Base-by-base conservation (phyloP, 2,888 invertebrate genomes). In the Catonia carolina region DNA sequence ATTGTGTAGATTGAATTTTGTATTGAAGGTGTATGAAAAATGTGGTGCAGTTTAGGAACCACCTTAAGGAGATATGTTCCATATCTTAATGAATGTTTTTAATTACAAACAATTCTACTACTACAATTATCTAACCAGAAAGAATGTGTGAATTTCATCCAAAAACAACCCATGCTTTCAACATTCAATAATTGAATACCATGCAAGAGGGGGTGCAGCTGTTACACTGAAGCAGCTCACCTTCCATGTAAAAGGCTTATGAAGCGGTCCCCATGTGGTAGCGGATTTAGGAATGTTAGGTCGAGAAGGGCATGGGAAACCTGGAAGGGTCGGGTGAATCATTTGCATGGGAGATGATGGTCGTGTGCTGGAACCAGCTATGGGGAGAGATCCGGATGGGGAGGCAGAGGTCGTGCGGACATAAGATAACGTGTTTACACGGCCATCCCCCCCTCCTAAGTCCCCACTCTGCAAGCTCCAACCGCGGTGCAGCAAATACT, bases 231-330 rank as follows among this genome's bases (percentile, higher is more conserved):
- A 37, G 17, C 37, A 70, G 72, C 77, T 78, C 77, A 79, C 79
- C 79, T 80, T 80, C 79, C 78, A 79, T 71, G 77, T 77, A 73
- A 79, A 76, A 73, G 79, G 78, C 76, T 79, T 80, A 74, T 79
- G 78, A 72, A 79, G 77, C 70, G 78, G 77, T 70, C 78, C 79
- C 79, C 80, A 80, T 71, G 80, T 79, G 69, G 79, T 79, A 69
- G 78, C 76, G 70, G 80, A 79, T 76, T 80, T 79, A 70, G 78
- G 78, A 70, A 79, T 75, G 73, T 78, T 75, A 69, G 75, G 73
- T 72, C 75, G 74, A 70, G 72, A 70, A 69, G 71, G 70, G 68
- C 72, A 69, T 67, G 68, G 67, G 67, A 73, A 74, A 67, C 74
- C 72, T 69, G 73, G 73, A 20, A 12, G 18, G 58, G 65, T 37